These are phyloP conservation scores for Epinotia brunnichana DNA, from an alignment of 2,888 invertebrate species.

Conservation along the genomic window DNA sequence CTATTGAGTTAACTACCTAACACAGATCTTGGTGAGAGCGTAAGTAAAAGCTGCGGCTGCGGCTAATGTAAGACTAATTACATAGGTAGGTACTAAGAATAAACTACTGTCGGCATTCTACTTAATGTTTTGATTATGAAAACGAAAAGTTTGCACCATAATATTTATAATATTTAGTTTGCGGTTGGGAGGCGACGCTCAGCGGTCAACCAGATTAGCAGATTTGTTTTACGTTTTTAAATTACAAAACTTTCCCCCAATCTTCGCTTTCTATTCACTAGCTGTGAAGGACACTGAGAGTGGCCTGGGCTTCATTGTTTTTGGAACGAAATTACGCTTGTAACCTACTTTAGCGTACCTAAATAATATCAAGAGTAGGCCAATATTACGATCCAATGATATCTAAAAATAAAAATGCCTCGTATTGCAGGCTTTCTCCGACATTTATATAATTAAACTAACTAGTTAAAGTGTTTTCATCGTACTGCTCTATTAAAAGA, in stretches of 20 bases:
- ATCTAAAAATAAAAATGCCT: conserved; percentile 31
- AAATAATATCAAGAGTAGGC: conserved; percentile 9
- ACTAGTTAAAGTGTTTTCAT: conserved; percentile 30
- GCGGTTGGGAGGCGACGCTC: conserved; percentile 17
- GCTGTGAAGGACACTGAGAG: conserved; percentile 9
- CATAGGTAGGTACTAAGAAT: not conserved
- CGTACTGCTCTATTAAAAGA: conserved; percentile 1
- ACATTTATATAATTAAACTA: conserved; percentile 37
- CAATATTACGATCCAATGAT: conserved; percentile 29
- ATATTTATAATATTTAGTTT: conserved; percentile 22
- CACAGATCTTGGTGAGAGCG: too few relatives aligned
- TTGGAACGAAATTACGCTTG: conserved; percentile 7
- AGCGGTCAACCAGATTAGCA: conserved; percentile 31
- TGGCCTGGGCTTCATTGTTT: not conserved
- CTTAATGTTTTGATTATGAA: conserved; percentile 4
- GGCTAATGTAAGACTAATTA: not conserved
- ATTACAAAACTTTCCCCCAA: conserved; percentile 27
- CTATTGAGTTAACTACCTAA: too few relatives aligned
- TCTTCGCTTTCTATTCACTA: conserved; percentile 21
- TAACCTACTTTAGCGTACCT: conserved; percentile 6
- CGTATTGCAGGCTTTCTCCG: conserved; percentile 30
- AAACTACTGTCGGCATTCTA: not conserved
- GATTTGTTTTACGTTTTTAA: conserved; percentile 12
- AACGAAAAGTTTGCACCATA: not conserved
- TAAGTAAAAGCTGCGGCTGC: conserved; percentile 12